phyloP scores from a whole-genome alignment of 2,113 vertebrate genomes.

The Pionites leucogaster region DNA sequence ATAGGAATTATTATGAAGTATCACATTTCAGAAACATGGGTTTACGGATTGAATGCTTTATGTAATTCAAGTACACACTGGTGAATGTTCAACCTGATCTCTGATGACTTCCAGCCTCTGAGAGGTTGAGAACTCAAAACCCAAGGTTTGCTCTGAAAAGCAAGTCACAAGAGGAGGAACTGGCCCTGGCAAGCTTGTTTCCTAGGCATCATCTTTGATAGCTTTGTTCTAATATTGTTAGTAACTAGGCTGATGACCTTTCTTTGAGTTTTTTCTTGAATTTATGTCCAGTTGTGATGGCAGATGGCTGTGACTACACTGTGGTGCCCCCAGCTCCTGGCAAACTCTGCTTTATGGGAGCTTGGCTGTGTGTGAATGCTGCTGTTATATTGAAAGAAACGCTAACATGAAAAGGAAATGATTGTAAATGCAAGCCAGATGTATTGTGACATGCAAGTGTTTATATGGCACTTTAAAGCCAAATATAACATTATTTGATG shows the following conservation, averaged over 20 bases:
- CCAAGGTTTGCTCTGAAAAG: background rate
- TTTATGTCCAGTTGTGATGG: conserved; percentile 25
- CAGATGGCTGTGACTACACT: conserved; percentile 32
- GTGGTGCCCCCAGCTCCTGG: conserved; percentile 36
- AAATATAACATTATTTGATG: background rate
- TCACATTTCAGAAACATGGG: background rate
- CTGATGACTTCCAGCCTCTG: background rate
- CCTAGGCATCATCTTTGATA: background rate
- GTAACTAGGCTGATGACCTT: background rate
- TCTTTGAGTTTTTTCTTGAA: background rate
- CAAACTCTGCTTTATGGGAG: conserved; percentile 34
- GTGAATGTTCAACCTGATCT: background rate
- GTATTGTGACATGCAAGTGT: background rate
- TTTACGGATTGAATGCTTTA: background rate
- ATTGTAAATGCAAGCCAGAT: background rate
- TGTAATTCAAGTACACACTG: background rate
- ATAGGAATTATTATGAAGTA: background rate
- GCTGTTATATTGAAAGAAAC: background rate
- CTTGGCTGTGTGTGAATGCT: background rate
- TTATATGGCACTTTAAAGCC: background rate
- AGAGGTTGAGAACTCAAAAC: background rate
- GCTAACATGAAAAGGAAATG: background rate
- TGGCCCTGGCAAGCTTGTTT: background rate
- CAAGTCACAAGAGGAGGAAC: background rate
- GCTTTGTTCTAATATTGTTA: background rate